phyloP scores from a whole-genome alignment of 2,113 vertebrate species.

The Salvelinus sp. region DNA sequence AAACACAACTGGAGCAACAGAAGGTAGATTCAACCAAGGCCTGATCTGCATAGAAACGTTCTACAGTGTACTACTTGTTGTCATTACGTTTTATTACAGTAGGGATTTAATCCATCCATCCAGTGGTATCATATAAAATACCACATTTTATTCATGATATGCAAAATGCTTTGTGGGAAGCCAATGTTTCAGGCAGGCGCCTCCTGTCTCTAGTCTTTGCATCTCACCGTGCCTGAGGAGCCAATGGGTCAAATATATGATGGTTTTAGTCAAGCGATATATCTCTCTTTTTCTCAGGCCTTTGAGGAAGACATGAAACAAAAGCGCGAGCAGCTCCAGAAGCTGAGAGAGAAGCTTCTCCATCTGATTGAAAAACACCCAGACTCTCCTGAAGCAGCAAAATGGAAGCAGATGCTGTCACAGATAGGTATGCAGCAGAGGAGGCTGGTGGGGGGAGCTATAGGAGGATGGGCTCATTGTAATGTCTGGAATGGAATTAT shows the following conservation, averaged over 20 bases:
- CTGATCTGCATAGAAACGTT: neutral
- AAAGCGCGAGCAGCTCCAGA: slow-evolving; percentile 85
- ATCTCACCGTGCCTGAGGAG: no score
- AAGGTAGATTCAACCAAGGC: slow-evolving; percentile 76
- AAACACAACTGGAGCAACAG: slow-evolving; percentile 88
- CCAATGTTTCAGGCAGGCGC: neutral
- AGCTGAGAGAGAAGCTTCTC: slow-evolving; percentile 86
- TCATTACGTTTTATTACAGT: no score
- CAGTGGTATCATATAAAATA: no score
- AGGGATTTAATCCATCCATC: no score
- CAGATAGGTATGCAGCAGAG: slow-evolving; percentile 83
- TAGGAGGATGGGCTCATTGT: no score
- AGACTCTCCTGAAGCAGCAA: slow-evolving; percentile 79
- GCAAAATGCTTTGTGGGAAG: neutral
- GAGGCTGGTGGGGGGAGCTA: no score
- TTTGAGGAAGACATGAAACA: slow-evolving; percentile 89
- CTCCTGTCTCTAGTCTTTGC: no score
- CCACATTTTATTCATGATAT: no score
- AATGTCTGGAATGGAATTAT: no score
- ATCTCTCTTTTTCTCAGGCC: slow-evolving; percentile 68
- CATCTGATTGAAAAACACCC: slow-evolving; percentile 83
- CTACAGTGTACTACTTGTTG: no score
- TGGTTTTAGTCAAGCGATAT: neutral
- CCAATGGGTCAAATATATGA: no score
- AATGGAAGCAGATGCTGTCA: slow-evolving; percentile 86